Evolutionary conservation across 1,140 invertebrate genomes (phyloP).

Genomic region (Microplitis demolitor): DNA sequence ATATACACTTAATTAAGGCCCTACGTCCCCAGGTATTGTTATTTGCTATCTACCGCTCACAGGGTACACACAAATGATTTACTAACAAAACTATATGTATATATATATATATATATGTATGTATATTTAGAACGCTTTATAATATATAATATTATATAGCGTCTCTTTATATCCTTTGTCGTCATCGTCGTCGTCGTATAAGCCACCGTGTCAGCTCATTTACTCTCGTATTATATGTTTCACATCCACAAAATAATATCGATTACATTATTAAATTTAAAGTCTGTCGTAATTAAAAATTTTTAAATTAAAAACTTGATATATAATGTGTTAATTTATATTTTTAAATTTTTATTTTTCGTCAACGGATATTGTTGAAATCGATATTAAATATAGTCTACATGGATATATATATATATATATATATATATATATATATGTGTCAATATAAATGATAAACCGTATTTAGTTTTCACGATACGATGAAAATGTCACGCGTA

Average conservation of each 20-base stretch:
- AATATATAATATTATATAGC: too few species aligned
- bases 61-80: conserved; percentile 45
- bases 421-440: background rate
- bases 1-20: conserved; percentile 54
- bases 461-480: conserved; percentile 6
- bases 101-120: too few species aligned
- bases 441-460: background rate
- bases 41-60: conserved; percentile 45
- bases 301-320: too few species aligned
- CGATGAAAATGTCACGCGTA: conserved; percentile 15
- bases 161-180: too few species aligned
- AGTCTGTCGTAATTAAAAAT: too few species aligned
- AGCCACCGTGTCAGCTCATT: too few species aligned
- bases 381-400: background rate
- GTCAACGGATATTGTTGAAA: too few species aligned
- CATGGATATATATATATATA: background rate
- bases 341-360: background rate
- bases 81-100: conserved; percentile 46
- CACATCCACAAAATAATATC: conserved; percentile 7
- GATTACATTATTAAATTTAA: conserved; percentile 11
- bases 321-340: background rate
- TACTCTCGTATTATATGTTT: too few species aligned
- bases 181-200: too few species aligned
- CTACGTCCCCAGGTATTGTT: conserved; percentile 44
- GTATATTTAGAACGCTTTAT: too few species aligned